Evolutionary conservation across 1,140 invertebrate genomes (phyloP), one percentile per base, ranked within the genome.

Genomic region (Pseudomyrmex sp.): DNA sequence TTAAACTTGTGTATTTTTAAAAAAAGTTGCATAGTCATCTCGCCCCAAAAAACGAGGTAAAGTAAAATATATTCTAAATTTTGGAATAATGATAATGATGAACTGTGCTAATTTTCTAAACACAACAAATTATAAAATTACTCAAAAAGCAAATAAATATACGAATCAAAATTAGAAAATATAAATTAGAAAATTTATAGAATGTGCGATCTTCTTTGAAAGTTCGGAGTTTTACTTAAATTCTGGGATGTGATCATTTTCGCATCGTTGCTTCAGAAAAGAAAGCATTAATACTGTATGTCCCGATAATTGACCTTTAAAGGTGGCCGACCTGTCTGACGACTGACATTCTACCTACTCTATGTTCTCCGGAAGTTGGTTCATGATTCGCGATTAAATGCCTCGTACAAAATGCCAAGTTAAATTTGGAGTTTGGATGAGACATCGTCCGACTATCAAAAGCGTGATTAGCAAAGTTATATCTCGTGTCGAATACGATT

Each of bases 251-350:
- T 61, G 20, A 61, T 20, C 13, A 35, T 35, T 35, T 35, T 35
- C 35, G 35, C 58, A 61, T 12, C 3, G 20, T 7, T 23, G 20
- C 13, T 63, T 63, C 15, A 35, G n/a, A 63, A 69, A 46, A 46
- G 18, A 52, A 23, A 52, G 52, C 65, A 50, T 35, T 35, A 35
- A 35, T 35, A 13, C 9, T 26, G 12, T 15, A n/a, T 4, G 0
- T 35, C 23, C 48, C 35, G 12, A 66, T 65, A 72, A 65, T n/a
- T 12, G 50, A 44, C 52, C 23, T 85, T 82, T 82, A 56, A 82
- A 85, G 69, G 61, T 73, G 54, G 72, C 61, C 69, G 54, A 82
- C 56, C 56, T 62, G 26, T 52, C 8, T 50, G 8, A 52, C 5
- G 50, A 23, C 18, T 59, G 20, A 44, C 18, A 58, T 48, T 46